phyloP scores from a whole-genome alignment of 2,888 invertebrate genomes.

The Noctua janthina region DNA sequence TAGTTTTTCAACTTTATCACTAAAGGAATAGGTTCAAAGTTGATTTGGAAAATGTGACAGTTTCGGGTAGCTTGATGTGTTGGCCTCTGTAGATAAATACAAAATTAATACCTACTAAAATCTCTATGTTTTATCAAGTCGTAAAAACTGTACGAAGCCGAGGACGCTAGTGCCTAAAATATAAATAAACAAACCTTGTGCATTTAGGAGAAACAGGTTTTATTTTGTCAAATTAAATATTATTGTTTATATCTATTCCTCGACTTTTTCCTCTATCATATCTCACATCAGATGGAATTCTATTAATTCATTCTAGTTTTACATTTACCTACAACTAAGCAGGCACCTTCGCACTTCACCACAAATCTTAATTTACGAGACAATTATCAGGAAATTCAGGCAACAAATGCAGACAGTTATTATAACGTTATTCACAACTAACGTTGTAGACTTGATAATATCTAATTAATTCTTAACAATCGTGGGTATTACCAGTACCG shows the following conservation, averaged over 20 bases:
- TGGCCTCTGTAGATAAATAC: not conserved
- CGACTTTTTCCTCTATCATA: not conserved
- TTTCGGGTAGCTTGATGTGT: too few species aligned
- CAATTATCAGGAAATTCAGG: conserved; percentile 21
- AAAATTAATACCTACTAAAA: not conserved
- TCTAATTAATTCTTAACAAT: conserved; percentile 19
- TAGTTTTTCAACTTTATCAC: too few species aligned
- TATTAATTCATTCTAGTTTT: not conserved
- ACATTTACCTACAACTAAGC: not conserved
- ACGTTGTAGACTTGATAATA: conserved; percentile 26
- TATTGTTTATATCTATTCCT: conserved; percentile 2
- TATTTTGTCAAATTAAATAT: not conserved
- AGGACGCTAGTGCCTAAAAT: not conserved
- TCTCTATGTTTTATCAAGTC: not conserved
- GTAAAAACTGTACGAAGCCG: not conserved
- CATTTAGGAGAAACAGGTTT: not conserved
- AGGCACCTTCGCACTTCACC: not conserved
- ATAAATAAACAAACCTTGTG: conserved; percentile 10
- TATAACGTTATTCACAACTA: conserved; percentile 7
- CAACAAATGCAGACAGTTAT: conserved; percentile 6
- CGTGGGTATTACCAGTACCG: not conserved
- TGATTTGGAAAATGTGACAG: too few species aligned
- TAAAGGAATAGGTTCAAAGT: too few species aligned
- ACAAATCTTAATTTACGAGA: not conserved
- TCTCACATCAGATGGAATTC: not conserved